Conservation (phyloP, 2,888 invertebrate species). For the Priocnemis perturbator region DNA sequence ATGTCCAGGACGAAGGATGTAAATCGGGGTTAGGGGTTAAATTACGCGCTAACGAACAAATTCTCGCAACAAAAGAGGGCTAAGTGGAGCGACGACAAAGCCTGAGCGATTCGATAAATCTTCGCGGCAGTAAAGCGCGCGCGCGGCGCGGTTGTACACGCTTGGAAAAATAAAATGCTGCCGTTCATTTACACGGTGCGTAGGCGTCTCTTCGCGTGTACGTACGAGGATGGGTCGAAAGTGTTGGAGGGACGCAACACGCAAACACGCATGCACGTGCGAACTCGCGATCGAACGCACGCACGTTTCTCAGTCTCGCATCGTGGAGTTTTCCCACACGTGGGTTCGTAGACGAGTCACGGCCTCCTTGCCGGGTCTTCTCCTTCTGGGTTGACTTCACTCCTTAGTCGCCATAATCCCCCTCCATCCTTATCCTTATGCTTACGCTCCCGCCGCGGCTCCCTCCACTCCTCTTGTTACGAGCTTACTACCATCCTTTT, state of each 20-base stretch:
- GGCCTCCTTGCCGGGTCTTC: slow-evolving; percentile 48
- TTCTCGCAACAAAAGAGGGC: background rate
- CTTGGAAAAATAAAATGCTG: too few species aligned
- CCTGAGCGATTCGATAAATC: too few species aligned
- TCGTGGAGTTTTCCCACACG: slow-evolving; percentile 69
- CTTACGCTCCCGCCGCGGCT: slow-evolving; percentile 10
- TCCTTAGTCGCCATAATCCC: slow-evolving; percentile 36
- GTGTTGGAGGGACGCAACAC: too few species aligned
- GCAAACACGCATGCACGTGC: slow-evolving; percentile 49
- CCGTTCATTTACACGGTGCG: too few species aligned
- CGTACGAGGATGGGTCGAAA: too few species aligned
- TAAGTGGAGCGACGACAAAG: too few species aligned
- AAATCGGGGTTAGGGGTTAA: background rate
- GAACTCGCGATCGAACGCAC: slow-evolving; percentile 65
- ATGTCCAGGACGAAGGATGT: background rate
- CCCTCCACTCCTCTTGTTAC: slow-evolving; percentile 33
- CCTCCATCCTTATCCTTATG: slow-evolving; percentile 18
- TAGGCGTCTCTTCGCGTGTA: too few species aligned
- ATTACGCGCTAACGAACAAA: background rate
- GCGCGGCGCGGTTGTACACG: too few species aligned
- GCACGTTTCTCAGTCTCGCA: slow-evolving; percentile 71
- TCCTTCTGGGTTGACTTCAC: slow-evolving; percentile 46
- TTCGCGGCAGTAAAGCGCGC: too few species aligned
- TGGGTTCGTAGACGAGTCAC: slow-evolving; percentile 52
- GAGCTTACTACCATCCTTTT: slow-evolving; percentile 7